Evolutionary conservation across 53 echinoderm and acorn worm species (phyloP), one percentile per base, ranked within the genome.

Genomic region (Holothuria scabra): DNA sequence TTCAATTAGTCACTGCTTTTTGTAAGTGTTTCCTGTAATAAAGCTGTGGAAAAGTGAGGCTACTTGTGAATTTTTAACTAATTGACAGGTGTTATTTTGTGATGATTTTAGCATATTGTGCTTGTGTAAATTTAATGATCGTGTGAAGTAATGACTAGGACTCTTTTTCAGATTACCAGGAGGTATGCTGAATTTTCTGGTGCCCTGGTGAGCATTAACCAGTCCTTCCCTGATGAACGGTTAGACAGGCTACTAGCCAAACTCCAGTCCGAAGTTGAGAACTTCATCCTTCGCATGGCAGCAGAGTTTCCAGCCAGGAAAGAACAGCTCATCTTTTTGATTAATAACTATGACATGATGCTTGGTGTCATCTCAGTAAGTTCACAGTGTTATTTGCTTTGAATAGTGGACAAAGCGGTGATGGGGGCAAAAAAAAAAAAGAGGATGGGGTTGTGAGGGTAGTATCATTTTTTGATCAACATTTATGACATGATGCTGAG

Each of bases 321-420:
- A 55, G 94, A 96, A 61, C 97, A 96, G 60, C 92, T 96, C 67
- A 92, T 96, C 90, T 96, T 96, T 67, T 92, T 96, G 30, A 96
- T 96, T 76, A 96, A 96, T 82, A 96, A 96, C 90, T 96, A 96
- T 62, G 96, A 96, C 86, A 91, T 96, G 92, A 96, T 96, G 96
- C 88, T 96, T 14, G 90, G 85, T 82, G 96, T 96, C 31, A 96
- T 96, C 70, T 93, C 91, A 49, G 96, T 96, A 79, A 91, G 96
- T 87, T n/a, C 23, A 64, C 2, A 24, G 31, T n/a, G 20, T 1
- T 35, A 35, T 3, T 35, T 35, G 6, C 35, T 35, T 35, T 35
- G 35, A 35, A 35, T 35, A n/a, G n/a, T n/a, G 35, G 35, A 3
- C 6, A 6, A 35, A 35, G 35, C 3, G 35, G 6, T 4, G 35